These are phyloP conservation scores for Dimorphilus gyrociliatus DNA, from an alignment of 2,888 invertebrate species.

Conservation along the genomic window DNA sequence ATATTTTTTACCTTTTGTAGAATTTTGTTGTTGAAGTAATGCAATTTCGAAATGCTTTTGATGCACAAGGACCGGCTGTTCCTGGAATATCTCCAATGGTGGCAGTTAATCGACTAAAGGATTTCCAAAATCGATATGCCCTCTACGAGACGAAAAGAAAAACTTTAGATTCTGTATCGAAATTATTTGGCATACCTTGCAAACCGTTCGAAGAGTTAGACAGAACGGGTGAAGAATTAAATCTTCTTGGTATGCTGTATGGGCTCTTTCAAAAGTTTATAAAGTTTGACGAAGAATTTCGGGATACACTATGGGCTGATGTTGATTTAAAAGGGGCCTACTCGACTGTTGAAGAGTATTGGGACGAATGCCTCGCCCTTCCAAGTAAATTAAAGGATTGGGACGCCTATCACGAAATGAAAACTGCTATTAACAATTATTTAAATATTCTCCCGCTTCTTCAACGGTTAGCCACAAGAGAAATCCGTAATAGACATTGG, in stretches of 20 bases:
- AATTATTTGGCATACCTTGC: conserved; percentile 33
- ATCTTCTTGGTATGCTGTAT: conserved; percentile 34
- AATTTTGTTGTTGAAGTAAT: conserved; percentile 38
- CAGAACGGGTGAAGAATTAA: conserved; percentile 36
- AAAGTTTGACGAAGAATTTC: conserved; percentile 29
- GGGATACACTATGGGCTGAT: conserved; percentile 36
- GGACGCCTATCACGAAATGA: conserved; percentile 36
- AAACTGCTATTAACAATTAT: conserved; percentile 29
- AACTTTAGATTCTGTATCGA: conserved; percentile 36
- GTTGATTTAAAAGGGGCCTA: conserved; percentile 28
- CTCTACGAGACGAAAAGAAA: conserved; percentile 30
- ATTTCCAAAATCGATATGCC: conserved; percentile 32
- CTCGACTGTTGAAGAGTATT: conserved; percentile 30
- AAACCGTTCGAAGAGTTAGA: conserved; percentile 37
- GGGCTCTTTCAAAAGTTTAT: conserved; percentile 37
- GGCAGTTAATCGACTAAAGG: conserved; percentile 28
- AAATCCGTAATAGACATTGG: conserved; percentile 38
- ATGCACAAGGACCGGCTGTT: conserved; percentile 34
- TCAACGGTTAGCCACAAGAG: conserved; percentile 33
- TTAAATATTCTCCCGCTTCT: conserved; percentile 35
- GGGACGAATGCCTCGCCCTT: conserved; percentile 37
- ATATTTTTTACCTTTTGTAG: no score
- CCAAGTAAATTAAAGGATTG: conserved; percentile 38
- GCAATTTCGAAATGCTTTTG: conserved; percentile 37
- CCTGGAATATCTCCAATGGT: conserved; percentile 33